Percentiles rank a stretch among this genome's conserved stretches.
phyloP scores from a whole-genome alignment of 2,797 vertebrate genomes.

The Todus mexicanus region DNA sequence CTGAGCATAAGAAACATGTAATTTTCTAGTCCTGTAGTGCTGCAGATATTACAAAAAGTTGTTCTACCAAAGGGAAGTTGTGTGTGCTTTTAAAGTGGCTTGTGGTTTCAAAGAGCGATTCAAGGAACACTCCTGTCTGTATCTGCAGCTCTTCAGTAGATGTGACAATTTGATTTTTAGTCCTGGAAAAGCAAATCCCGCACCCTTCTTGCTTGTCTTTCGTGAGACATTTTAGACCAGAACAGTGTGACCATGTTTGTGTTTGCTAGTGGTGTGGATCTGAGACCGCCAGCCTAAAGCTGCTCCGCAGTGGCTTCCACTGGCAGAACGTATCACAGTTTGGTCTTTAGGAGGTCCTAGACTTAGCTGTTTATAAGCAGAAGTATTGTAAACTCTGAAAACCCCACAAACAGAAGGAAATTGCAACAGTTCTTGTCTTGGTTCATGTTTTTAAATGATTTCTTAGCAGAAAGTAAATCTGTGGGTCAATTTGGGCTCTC shows the following conservation, averaged over 20 bases:
- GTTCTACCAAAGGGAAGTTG: neutral
- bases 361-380: neutral
- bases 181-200: neutral
- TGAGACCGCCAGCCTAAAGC: neutral
- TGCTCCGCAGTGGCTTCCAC: neutral
- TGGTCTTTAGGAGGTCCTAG: neutral
- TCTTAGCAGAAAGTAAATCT: neutral
- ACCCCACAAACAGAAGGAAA: neutral
- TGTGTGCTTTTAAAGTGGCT: neutral
- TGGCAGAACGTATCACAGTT: neutral
- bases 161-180: neutral
- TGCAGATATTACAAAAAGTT: neutral
- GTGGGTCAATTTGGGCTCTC: neutral
- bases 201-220: neutral
- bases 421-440: neutral
- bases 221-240: neutral
- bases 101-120: neutral
- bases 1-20: neutral
- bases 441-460: neutral
- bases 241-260: neutral
- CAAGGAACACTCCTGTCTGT: neutral
- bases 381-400: neutral
- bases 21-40: neutral
- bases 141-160: neutral
- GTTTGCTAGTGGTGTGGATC: neutral